Evolutionary conservation across 2,797 vertebrate genomes (phyloP).

Genomic region (Tapirus indicus): DNA sequence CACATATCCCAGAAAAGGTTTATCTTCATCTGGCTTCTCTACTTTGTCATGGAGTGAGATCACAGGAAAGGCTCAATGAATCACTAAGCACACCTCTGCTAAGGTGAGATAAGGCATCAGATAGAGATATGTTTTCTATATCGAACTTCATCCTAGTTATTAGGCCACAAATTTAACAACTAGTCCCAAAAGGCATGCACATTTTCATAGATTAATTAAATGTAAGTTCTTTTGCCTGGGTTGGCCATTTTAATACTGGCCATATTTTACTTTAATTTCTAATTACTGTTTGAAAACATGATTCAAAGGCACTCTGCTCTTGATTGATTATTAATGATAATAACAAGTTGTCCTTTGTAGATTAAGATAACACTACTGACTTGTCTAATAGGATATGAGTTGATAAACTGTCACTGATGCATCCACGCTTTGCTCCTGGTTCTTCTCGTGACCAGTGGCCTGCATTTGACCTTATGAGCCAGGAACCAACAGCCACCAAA

Average conservation of each 20-base stretch:
- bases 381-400: conserved; percentile 38
- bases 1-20: conserved; percentile 25
- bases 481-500: conserved; percentile 50
- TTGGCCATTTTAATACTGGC: not conserved
- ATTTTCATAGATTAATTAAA: conserved; percentile 44
- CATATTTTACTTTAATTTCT: conserved; percentile 43
- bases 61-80: conserved; percentile 44
- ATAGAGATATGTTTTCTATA: not conserved
- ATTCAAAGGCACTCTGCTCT: conserved; percentile 38
- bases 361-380: conserved; percentile 46
- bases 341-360: conserved; percentile 58
- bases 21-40: conserved; percentile 33
- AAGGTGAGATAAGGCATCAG: conserved; percentile 39
- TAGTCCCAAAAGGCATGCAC: not conserved
- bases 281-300: conserved; percentile 47
- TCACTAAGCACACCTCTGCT: conserved; percentile 1
- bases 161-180: conserved; percentile 41
- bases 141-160: conserved; percentile 7
- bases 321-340: conserved; percentile 44
- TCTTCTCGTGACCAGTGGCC: conserved; percentile 34
- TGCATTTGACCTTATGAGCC: conserved; percentile 49
- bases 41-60: conserved; percentile 30
- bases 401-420: conserved; percentile 41
- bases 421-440: conserved; percentile 30
- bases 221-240: not conserved